These are phyloP conservation scores for Scleropages formosus DNA, from an alignment of 2,797 vertebrate genomes.

Conservation along the genomic window DNA sequence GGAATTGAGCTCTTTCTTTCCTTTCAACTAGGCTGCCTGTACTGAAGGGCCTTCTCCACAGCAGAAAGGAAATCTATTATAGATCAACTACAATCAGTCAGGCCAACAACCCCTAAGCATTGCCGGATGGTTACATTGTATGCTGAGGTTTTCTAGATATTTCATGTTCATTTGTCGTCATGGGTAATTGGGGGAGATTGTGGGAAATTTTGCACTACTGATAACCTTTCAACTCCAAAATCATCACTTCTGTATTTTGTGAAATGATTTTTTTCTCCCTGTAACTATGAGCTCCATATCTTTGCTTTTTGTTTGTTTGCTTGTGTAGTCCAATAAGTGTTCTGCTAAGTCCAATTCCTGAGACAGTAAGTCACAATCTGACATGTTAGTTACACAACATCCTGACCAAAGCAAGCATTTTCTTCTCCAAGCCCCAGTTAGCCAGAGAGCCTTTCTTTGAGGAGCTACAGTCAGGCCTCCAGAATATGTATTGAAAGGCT, in stretches of 20 bases:
- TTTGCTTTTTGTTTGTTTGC: conserved; percentile 24
- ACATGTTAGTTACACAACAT: neutral
- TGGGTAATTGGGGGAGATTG: conserved; percentile 14
- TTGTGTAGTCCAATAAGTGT: neutral
- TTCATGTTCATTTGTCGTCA: conserved; percentile 37
- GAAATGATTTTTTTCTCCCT: conserved; percentile 36
- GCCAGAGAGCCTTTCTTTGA: neutral
- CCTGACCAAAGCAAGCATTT: neutral
- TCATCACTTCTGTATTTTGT: conserved; percentile 45
- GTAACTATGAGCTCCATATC: conserved; percentile 1
- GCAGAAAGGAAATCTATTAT: conserved; percentile 47
- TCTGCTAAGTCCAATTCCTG: neutral
- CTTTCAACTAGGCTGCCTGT: conserved; percentile 39
- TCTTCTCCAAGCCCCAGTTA: neutral
- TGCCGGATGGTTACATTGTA: conserved; percentile 50
- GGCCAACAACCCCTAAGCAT: conserved; percentile 37
- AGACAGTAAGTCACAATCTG: conserved; percentile 1
- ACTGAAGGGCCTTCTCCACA: conserved; percentile 41
- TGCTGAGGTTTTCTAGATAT: conserved; percentile 47
- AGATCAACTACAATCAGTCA: conserved; percentile 47
- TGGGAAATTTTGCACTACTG: conserved; percentile 2
- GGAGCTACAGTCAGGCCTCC: neutral
- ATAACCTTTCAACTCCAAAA: conserved; percentile 38
- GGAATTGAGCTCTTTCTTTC: conserved; percentile 48
- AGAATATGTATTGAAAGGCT: neutral